These are phyloP conservation scores for Melanotaenia parkinsoni DNA, from an alignment of 2,797 vertebrate species.

Conservation along the genomic window DNA sequence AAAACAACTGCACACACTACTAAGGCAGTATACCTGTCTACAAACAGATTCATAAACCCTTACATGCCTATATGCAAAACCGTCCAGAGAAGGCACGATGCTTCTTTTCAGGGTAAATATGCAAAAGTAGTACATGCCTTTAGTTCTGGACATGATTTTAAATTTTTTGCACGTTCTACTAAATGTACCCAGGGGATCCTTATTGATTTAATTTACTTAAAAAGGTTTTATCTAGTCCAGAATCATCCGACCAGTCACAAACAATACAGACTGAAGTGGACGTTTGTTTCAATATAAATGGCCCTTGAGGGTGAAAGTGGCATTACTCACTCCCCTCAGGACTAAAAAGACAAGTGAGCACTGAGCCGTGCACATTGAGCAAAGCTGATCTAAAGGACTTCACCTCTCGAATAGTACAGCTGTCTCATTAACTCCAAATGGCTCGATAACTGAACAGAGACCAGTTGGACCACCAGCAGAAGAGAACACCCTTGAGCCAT, in stretches of 20 bases:
- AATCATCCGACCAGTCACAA: conserved; percentile 31
- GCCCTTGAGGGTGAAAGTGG: conserved; percentile 67
- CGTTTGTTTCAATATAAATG: conserved; percentile 65
- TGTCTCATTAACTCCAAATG: conserved; percentile 77
- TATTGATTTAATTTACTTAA: conserved; percentile 31
- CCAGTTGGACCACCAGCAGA: conserved; percentile 74
- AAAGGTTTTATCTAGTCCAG: conserved; percentile 33
- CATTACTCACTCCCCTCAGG: conserved; percentile 50
- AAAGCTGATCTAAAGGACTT: conserved; percentile 67
- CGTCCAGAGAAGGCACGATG: not conserved
- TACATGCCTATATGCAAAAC: not conserved
- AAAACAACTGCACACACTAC: conserved; percentile 50
- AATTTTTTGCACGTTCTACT: conserved; percentile 20
- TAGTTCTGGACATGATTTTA: conserved; percentile 11
- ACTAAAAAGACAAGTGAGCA: conserved; percentile 49
- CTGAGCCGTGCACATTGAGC: conserved; percentile 50
- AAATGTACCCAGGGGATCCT: conserved; percentile 9
- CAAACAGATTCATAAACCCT: conserved; percentile 24
- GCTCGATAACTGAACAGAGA: conserved; percentile 63
- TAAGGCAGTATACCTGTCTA: conserved; percentile 13
- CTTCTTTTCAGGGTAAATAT: not conserved
- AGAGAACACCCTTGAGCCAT: conserved; percentile 62
- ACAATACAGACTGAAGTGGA: conserved; percentile 48
- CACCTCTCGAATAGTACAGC: conserved; percentile 68
- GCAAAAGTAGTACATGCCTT: conserved; percentile 9